A percentile compares a stretch with the other conserved stretches of the same genome.
These are phyloP conservation scores for Acrossocheilus fasciatus DNA, from an alignment of 2,797 vertebrate species.

Conservation along the genomic window DNA sequence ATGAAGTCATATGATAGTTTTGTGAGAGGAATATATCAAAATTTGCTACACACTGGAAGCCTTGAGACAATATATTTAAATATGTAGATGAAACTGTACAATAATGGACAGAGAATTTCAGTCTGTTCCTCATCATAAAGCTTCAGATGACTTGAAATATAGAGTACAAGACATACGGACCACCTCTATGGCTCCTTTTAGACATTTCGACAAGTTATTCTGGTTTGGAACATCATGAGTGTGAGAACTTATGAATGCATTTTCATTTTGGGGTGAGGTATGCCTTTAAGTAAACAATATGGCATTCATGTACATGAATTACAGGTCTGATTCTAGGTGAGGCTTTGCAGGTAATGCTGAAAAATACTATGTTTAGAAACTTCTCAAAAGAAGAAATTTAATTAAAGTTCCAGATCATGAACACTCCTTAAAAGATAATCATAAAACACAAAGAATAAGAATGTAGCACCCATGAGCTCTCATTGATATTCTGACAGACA, in stretches of 20 bases:
- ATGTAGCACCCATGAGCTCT: not conserved
- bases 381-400: not conserved
- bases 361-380: not conserved
- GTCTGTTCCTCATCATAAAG: not conserved
- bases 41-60: not conserved
- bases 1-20: not conserved
- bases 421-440: not conserved
- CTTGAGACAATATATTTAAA: not conserved
- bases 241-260: not conserved
- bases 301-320: constrained; percentile 31
- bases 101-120: not conserved
- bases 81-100: not conserved
- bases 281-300: constrained; percentile 9
- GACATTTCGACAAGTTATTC: not conserved
- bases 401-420: constrained; percentile 20
- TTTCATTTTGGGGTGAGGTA: not conserved
- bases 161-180: not conserved
- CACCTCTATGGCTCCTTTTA: not conserved
- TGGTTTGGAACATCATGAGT: too few relatives aligned
- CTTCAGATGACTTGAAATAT: not conserved
- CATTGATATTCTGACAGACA: not conserved
- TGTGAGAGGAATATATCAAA: not conserved
- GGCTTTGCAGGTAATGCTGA: not conserved
- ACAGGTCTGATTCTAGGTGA: constrained; percentile 16
- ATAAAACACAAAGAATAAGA: not conserved